Evolutionary conservation across 1,140 invertebrate genomes (phyloP).

Genomic region (Pseudomyrmex sp.): DNA sequence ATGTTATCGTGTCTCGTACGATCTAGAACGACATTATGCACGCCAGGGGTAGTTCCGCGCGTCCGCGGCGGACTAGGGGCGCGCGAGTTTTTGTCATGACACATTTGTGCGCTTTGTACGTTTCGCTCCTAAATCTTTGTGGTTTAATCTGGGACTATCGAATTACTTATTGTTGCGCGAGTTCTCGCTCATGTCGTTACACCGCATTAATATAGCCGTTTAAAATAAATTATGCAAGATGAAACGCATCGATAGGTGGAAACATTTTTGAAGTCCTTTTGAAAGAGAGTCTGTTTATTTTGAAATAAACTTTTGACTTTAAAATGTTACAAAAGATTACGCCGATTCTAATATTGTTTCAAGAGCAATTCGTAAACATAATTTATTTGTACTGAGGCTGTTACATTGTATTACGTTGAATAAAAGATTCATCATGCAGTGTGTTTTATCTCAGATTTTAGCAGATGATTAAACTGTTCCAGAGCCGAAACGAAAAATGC

Average conservation of each 20-base stretch:
- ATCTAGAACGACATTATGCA: slow-evolving; percentile 68
- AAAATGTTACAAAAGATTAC: too few species aligned
- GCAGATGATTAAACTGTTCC: slow-evolving; percentile 61
- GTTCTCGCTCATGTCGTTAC: slow-evolving; percentile 52
- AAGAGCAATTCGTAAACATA: too few species aligned
- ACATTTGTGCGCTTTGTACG: slow-evolving; percentile 51
- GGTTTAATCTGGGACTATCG: slow-evolving; percentile 69
- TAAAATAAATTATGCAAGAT: slow-evolving; percentile 18
- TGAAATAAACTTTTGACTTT: too few species aligned
- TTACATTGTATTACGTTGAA: not conserved
- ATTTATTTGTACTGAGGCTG: too few species aligned
- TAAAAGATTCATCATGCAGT: not conserved
- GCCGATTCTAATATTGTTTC: too few species aligned
- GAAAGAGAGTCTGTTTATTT: too few species aligned
- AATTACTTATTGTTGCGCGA: slow-evolving; percentile 66
- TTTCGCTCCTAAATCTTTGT: slow-evolving; percentile 51
- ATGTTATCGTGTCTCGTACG: slow-evolving; percentile 71
- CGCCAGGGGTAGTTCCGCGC: slow-evolving; percentile 56
- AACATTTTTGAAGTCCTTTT: too few species aligned
- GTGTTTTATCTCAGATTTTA: slow-evolving; percentile 38
- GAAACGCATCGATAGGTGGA: not conserved
- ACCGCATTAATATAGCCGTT: slow-evolving; percentile 28
- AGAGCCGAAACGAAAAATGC: slow-evolving; percentile 71
- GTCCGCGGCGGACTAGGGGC: slow-evolving; percentile 30
- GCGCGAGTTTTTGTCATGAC: slow-evolving; percentile 56